phyloP scores from a whole-genome alignment of 2,888 invertebrate species.

The Zelleria hepariella region DNA sequence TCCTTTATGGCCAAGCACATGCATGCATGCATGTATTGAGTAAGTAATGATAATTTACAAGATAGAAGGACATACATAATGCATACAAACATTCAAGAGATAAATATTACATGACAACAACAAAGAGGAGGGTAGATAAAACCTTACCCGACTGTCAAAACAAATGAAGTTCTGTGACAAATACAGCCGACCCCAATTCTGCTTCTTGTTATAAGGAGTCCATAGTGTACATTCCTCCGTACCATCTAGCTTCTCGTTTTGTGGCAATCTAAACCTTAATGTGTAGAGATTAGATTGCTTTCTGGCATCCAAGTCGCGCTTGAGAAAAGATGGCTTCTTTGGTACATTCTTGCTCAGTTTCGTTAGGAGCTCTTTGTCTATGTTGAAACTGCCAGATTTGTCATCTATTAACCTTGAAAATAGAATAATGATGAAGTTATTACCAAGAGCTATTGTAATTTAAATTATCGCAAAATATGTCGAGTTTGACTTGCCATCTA shows the following conservation, averaged over 20 bases:
- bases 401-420: conserved; percentile 85
- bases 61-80: background rate
- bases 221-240: conserved; percentile 91
- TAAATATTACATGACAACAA: background rate
- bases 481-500: background rate
- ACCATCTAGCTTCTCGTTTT: conserved; percentile 94
- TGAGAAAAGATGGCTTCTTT: conserved; percentile 91
- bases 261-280: conserved; percentile 86
- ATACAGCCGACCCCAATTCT: conserved; percentile 90
- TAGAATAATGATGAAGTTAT: background rate
- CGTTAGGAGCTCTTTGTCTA: conserved; percentile 86
- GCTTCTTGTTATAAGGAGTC: conserved; percentile 95
- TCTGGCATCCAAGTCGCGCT: conserved; percentile 95
- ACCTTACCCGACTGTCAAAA: conserved; percentile 92
- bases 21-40: background rate
- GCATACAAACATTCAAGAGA: too few relatives aligned
- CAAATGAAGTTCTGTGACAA: conserved; percentile 96
- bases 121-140: background rate
- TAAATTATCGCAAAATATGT: too few relatives aligned
- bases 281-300: conserved; percentile 94
- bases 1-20: background rate
- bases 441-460: background rate
- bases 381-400: conserved; percentile 87
- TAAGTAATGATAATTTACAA: background rate
- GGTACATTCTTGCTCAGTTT: conserved; percentile 90